These are phyloP conservation scores for Strongylocentrotus purpuratus DNA, from an alignment of 35 echinoderm and acorn worm genomes.

Conservation along the genomic window DNA sequence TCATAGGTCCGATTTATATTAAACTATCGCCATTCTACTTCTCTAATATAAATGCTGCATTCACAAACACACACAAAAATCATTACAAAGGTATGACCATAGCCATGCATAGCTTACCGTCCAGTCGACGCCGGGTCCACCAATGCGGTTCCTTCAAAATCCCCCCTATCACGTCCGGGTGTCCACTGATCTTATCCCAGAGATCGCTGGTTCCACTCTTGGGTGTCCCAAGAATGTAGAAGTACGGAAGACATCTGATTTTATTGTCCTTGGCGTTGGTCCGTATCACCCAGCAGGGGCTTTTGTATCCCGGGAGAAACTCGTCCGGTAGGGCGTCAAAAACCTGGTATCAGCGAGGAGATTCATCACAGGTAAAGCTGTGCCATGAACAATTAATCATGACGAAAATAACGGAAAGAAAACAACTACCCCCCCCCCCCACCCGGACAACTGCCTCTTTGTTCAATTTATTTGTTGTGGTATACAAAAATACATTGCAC, in stretches of 20 bases:
- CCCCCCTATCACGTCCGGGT: conserved; percentile 44
- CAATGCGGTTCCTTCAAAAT: conserved; percentile 56
- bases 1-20: too few species aligned
- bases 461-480: too few species aligned
- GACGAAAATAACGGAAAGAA: too few species aligned
- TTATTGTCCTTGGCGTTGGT: neutral
- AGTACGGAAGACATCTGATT: conserved; percentile 65
- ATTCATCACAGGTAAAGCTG: neutral
- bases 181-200: conserved; percentile 63
- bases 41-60: too few species aligned
- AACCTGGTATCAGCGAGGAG: neutral
- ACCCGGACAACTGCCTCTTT: too few species aligned
- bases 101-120: too few species aligned
- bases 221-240: conserved; percentile 73
- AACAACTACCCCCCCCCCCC: too few species aligned
- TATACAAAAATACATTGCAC: too few species aligned
- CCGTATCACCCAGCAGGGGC: conserved; percentile 57
- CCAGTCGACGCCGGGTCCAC: conserved; percentile 54
- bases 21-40: too few species aligned
- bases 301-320: conserved; percentile 57
- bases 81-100: too few species aligned
- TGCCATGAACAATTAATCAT: too few species aligned
- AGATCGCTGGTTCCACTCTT: conserved; percentile 72
- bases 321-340: neutral
- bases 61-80: too few species aligned